A percentile compares a stretch with the other conserved stretches of the same genome.
phyloP scores from a whole-genome alignment of 1,140 invertebrate species.

The Nylanderia fulva region DNA sequence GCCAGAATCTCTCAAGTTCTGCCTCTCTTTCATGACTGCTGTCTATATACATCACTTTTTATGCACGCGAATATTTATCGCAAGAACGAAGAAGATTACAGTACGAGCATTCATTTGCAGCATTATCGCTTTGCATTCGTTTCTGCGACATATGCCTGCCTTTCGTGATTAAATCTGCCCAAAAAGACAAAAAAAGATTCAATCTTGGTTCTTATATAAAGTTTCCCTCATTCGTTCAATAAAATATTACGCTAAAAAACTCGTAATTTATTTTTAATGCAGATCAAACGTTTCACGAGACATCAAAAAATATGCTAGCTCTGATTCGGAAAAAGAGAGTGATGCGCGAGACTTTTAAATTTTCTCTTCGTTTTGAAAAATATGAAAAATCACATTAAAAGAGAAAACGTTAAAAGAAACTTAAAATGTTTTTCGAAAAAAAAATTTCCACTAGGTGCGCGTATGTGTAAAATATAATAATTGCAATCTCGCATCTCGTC shows the following conservation, averaged over 20 bases:
- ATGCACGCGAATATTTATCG: not conserved
- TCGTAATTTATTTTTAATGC: conserved; percentile 3
- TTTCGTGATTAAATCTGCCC: conserved; percentile 4
- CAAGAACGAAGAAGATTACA: conserved; percentile 39
- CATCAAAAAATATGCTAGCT: not conserved
- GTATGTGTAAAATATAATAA: not conserved
- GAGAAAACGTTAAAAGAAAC: conserved; percentile 12
- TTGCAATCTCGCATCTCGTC: not conserved
- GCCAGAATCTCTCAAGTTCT: not conserved
- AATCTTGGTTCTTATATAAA: not conserved
- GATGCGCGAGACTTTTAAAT: conserved; percentile 20
- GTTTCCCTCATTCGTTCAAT: too few species aligned
- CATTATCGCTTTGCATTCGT: conserved; percentile 28
- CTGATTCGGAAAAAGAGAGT: not conserved
- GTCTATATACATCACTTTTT: conserved; percentile 50
- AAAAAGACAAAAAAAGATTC: not conserved
- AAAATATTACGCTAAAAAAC: not conserved
- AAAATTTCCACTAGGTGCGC: not conserved
- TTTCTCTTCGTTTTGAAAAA: conserved; percentile 5
- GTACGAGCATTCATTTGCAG: conserved; percentile 61
- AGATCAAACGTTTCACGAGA: conserved; percentile 22
- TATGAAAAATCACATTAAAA: conserved; percentile 40
- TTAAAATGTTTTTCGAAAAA: not conserved
- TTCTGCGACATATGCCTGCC: conserved; percentile 25
- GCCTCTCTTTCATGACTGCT: conserved; percentile 16